Base-by-base conservation (phyloP, 2,113 vertebrate genomes). In the Synodontis membranacea region DNA sequence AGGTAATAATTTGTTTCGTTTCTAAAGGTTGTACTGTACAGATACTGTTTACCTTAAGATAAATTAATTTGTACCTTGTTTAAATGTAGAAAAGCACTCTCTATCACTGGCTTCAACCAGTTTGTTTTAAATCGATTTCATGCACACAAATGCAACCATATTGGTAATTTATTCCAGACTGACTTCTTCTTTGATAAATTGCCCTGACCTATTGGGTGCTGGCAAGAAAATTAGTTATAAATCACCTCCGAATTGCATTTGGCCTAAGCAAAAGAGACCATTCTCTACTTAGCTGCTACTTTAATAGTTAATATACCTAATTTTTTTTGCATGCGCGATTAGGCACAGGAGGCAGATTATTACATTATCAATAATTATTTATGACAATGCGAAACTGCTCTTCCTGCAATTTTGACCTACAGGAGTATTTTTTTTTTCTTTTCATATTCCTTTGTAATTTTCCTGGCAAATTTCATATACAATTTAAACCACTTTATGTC, bases 141-240 rank as follows among this genome's bases (percentile, higher is more conserved):
- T 28, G 54, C 46, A 83, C 82, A 52, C 62, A 52, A 83, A 83
- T 39, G 48, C 64, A 72, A 72, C 60, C 4, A 8, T 66, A 52
- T 78, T 64, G 52, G 72, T 80, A 31, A 50, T 60, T 72, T 14
- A n/a, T 42, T 52, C n/a, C 70, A 68, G 72, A 70, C 23, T 28
- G 42, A 62, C 48, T 39, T 42, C 3, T 46, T 72, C 54, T 88
- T 34, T 56, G 44, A 76, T 64, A 48, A 52, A 52, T 46, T 79
- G 44, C 37, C n/a, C 31, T 60, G 60, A 64, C 68, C 83, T 87
- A 19, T 70, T 84, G 21, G n/a, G 50, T 85, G 37, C 39, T 9
- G 78, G 56, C 46, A 60, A 25, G n/a, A 66, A 60, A 81, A 78
- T 25, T 23, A 46, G 31, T 84, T 82, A 87, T 82, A 87, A 84